Conservation (phyloP, 2,113 vertebrate genomes). For the Myodes glareolus region DNA sequence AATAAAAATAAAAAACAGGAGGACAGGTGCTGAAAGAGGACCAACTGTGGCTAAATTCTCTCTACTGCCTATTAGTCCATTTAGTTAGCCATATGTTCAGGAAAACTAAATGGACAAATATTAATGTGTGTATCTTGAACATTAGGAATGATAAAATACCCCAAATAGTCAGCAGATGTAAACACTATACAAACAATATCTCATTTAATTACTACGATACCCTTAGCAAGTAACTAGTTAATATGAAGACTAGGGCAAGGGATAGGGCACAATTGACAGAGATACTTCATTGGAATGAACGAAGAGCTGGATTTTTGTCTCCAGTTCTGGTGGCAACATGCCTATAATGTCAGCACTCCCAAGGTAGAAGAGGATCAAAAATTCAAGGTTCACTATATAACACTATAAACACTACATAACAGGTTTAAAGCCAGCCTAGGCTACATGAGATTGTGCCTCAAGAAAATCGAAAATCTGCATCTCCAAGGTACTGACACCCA, state of each 20-base stretch:
- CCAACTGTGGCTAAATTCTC: background rate
- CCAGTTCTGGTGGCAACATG: background rate
- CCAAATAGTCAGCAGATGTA: background rate
- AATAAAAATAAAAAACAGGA: background rate
- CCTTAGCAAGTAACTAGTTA: background rate
- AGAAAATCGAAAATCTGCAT: background rate
- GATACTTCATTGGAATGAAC: background rate
- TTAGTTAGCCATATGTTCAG: background rate
- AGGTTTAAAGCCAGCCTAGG: background rate
- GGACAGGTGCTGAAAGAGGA: background rate
- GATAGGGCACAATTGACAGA: background rate
- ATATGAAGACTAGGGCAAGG: background rate
- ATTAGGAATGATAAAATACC: background rate
- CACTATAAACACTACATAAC: too few relatives aligned
- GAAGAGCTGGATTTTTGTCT: background rate
- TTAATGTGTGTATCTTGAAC: background rate
- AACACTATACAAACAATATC: background rate
- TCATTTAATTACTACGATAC: background rate
- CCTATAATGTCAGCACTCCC: background rate
- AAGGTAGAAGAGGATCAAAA: background rate
- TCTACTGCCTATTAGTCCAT: background rate
- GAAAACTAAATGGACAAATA: slow-evolving; percentile 8
- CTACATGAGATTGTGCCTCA: background rate
- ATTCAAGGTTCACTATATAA: background rate
- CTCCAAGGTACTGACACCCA: background rate